A percentile compares a stretch with the other conserved stretches of the same genome.
Evolutionary conservation across 2,113 vertebrate species (phyloP).

Genomic region (Corapipo altera): DNA sequence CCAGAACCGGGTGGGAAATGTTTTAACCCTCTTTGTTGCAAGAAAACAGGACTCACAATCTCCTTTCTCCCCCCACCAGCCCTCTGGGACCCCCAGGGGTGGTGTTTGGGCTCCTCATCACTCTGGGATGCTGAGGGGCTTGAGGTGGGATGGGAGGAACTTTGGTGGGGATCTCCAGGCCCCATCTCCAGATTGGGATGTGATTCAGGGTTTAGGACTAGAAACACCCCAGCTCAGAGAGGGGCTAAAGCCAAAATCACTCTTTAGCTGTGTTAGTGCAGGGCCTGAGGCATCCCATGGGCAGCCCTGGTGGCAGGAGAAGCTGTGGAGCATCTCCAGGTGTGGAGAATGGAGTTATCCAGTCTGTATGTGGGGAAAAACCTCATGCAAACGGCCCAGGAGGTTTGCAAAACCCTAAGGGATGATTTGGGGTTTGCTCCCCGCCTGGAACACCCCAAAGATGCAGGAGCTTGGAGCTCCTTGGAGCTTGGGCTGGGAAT

Average conservation of each 20-base stretch:
- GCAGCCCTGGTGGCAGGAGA: background rate
- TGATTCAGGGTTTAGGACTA: background rate
- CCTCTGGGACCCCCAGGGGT: fast-evolving
- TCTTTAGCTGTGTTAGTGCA: background rate
- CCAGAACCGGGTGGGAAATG: background rate
- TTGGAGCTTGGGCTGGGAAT: no score
- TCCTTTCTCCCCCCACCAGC: background rate
- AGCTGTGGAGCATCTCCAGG: background rate
- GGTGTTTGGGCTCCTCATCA: background rate
- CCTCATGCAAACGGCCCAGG: fast-evolving
- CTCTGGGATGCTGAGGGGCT: background rate
- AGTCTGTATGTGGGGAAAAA: fast-evolving
- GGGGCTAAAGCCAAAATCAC: background rate
- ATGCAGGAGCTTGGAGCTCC: background rate
- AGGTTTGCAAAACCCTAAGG: background rate
- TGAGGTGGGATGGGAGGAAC: fast-evolving
- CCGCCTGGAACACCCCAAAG: background rate
- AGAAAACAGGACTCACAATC: background rate
- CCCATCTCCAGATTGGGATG: background rate
- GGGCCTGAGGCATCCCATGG: background rate
- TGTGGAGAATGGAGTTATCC: background rate
- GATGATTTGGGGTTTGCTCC: background rate
- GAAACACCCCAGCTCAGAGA: background rate
- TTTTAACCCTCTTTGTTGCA: background rate
- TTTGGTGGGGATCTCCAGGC: background rate